phyloP scores from a whole-genome alignment of 2,888 invertebrate genomes.

The Dolomedes plantarius region DNA sequence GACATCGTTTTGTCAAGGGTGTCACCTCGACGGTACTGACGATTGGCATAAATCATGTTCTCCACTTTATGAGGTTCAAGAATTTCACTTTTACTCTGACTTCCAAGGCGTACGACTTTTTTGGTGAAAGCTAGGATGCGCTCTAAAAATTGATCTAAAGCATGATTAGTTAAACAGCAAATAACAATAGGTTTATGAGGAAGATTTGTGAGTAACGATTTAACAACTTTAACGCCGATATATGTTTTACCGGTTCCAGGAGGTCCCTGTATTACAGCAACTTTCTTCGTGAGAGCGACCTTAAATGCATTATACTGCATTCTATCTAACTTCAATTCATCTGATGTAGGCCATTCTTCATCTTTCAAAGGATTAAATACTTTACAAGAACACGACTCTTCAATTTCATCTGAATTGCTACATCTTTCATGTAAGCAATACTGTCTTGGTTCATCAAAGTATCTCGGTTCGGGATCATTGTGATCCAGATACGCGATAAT shows the following conservation, averaged over 20 bases:
- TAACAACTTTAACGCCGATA: conserved; percentile 85
- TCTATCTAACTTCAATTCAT: conserved; percentile 80
- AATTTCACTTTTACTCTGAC: conserved; percentile 82
- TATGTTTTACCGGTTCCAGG: conserved; percentile 81
- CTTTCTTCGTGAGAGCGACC: conserved; percentile 74
- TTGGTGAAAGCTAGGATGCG: conserved; percentile 81
- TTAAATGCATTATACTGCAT: conserved; percentile 77
- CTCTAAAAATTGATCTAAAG: conserved; percentile 89
- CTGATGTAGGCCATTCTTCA: conserved; percentile 79
- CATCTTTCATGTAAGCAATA: conserved; percentile 53
- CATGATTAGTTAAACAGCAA: conserved; percentile 90
- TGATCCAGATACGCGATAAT: conserved; percentile 81
- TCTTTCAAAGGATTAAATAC: conserved; percentile 37
- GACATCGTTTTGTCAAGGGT: neutral
- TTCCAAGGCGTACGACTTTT: conserved; percentile 83
- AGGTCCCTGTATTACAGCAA: conserved; percentile 85
- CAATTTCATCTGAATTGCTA: neutral
- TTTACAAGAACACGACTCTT: neutral
- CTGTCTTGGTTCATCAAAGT: conserved; percentile 15
- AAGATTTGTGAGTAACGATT: conserved; percentile 82
- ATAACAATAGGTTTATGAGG: conserved; percentile 82
- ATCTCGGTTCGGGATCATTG: conserved; percentile 32
- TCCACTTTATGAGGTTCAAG: conserved; percentile 31
- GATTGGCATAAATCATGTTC: conserved; percentile 14
- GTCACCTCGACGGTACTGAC: neutral